Evolutionary conservation across 2,113 vertebrate genomes (phyloP).

Genomic region (Sphaerodactylus townsendi): DNA sequence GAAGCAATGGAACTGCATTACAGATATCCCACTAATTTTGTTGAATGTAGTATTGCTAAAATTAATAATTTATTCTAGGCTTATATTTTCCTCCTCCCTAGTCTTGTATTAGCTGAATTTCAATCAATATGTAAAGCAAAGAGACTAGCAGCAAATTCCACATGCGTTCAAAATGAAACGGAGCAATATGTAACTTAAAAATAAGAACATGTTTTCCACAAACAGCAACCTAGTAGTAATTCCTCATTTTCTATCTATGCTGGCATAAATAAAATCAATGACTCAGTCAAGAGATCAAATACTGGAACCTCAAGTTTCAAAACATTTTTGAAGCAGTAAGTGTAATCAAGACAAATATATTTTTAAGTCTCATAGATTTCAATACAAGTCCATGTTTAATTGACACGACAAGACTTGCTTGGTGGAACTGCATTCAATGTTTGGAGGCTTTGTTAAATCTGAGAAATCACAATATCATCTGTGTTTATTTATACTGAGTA

Average conservation of each 20-base stretch:
- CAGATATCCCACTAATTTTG: neutral
- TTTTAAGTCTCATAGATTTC: neutral
- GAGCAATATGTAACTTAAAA: neutral
- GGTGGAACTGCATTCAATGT: neutral
- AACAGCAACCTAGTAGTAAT: neutral
- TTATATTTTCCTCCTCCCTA: neutral
- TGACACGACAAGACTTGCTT: neutral
- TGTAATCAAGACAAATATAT: neutral
- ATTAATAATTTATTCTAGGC: conserved; percentile 19
- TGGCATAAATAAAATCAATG: neutral
- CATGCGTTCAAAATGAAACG: neutral
- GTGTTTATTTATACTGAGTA: conserved; percentile 24
- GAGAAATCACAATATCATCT: neutral
- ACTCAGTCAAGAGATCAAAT: neutral
- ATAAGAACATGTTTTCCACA: neutral
- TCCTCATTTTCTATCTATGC: neutral
- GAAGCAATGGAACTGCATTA: neutral
- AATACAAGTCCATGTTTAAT: neutral
- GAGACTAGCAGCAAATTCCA: neutral
- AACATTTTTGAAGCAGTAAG: neutral
- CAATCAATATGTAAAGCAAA: too few species aligned
- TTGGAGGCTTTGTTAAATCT: neutral
- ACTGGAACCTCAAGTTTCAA: neutral
- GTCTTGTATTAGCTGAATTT: neutral
- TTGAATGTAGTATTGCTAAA: neutral